Evolutionary conservation across 2,113 vertebrate genomes (phyloP).

Genomic region (Asarcornis scutulata): DNA sequence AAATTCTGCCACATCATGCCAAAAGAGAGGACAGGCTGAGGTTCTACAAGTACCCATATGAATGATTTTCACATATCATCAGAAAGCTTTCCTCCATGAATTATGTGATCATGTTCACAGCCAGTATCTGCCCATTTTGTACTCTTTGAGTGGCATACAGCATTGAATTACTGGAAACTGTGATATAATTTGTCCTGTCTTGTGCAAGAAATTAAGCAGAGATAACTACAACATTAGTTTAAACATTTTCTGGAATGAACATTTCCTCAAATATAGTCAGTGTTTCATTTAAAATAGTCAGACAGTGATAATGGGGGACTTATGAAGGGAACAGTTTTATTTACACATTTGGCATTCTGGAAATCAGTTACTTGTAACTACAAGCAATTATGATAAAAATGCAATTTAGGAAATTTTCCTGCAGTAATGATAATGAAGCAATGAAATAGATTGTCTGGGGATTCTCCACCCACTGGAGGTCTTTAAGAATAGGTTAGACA

Average conservation of each 20-base stretch:
- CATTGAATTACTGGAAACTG: background rate
- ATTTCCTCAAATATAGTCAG: background rate
- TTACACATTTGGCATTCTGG: background rate
- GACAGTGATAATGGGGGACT: background rate
- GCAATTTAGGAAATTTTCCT: conserved; percentile 23
- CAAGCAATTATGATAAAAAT: conserved; percentile 34
- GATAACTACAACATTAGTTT: background rate
- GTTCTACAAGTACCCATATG: fast-evolving
- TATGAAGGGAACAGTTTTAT: background rate
- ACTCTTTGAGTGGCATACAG: background rate
- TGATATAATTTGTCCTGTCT: background rate
- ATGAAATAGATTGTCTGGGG: conserved; percentile 48
- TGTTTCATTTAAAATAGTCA: background rate
- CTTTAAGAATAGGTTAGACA: conserved; percentile 33
- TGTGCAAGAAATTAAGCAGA: background rate
- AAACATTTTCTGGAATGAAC: background rate
- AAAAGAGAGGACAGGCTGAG: background rate
- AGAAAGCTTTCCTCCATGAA: background rate
- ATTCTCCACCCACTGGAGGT: conserved; percentile 30
- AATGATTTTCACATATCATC: background rate
- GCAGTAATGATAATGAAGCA: conserved; percentile 45
- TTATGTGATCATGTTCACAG: background rate
- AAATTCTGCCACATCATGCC: background rate
- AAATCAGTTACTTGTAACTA: conserved; percentile 5
- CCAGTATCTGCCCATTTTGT: background rate